Conservation (phyloP, 92 coral and sea anemone species). For the Isaurus tuberculatus region DNA sequence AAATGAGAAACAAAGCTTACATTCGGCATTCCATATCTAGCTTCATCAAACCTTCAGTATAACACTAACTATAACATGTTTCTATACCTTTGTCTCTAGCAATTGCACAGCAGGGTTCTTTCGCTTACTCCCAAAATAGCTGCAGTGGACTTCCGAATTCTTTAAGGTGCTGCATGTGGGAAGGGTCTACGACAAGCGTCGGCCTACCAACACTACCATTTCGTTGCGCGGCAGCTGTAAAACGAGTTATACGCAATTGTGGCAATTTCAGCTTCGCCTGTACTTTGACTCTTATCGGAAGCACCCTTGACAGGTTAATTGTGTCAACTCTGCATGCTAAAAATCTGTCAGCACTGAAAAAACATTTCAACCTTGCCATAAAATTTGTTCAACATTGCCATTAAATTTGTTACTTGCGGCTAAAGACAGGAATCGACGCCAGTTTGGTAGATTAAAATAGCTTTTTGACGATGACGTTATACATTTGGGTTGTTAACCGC, state of each 20-base stretch:
- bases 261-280: background rate
- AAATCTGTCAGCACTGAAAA: background rate
- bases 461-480: too few species aligned
- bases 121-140: background rate
- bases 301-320: background rate
- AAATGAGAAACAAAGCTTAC: too few species aligned
- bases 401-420: too few species aligned
- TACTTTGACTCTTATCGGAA: background rate
- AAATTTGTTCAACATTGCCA: background rate
- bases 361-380: constrained; percentile 3
- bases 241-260: background rate
- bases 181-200: constrained; percentile 1
- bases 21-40: too few species aligned
- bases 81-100: background rate
- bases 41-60: too few species aligned
- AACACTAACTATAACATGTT: too few species aligned
- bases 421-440: too few species aligned
- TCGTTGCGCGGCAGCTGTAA: background rate
- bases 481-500: too few species aligned
- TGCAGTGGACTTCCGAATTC: constrained; percentile 5
- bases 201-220: constrained; percentile 15
- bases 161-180: background rate
- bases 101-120: constrained; percentile 1
- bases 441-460: too few species aligned
- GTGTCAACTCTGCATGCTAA: background rate